Conservation (phyloP, 2,888 invertebrate genomes). For the Drosophila merina region DNA sequence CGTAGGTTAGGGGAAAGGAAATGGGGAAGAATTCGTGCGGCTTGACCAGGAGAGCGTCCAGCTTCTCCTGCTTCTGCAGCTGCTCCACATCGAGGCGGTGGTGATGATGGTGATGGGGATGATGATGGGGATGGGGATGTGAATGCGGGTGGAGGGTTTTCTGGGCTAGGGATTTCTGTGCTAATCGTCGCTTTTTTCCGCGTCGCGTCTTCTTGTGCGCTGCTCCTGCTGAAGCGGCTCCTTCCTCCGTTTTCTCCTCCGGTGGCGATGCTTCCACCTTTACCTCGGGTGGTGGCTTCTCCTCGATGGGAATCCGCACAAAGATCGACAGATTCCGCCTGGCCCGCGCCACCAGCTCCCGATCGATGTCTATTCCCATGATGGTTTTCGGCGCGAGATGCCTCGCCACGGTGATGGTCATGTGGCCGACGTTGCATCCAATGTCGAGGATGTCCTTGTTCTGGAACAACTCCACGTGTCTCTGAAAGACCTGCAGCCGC, state of each 20-base stretch:
- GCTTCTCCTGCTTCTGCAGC: constrained; percentile 82
- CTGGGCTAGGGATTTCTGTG: constrained; percentile 12
- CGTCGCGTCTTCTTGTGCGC: constrained; percentile 65
- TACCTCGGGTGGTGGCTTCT: constrained; percentile 38
- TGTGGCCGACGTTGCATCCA: constrained; percentile 98
- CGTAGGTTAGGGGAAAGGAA: constrained; percentile 94
- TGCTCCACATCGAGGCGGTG: constrained; percentile 68
- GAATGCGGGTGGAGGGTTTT: constrained; percentile 39
- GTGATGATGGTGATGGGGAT: constrained; percentile 65
- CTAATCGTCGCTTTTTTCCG: constrained; percentile 62
- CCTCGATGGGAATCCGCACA: constrained; percentile 79
- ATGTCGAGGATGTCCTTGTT: constrained; percentile 97
- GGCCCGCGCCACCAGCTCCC: constrained; percentile 89
- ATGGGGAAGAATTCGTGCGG: constrained; percentile 88
- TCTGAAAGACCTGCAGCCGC: constrained; percentile 91
- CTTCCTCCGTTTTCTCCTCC: constrained; percentile 18
- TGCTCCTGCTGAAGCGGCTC: neutral
- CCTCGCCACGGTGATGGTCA: constrained; percentile 95
- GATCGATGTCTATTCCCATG: constrained; percentile 97
- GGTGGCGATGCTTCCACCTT: constrained; percentile 8
- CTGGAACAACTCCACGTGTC: constrained; percentile 92
- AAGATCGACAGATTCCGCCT: constrained; percentile 82
- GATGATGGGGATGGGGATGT: constrained; percentile 59
- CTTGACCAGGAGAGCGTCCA: constrained; percentile 77
- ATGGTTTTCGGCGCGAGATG: constrained; percentile 93